These are phyloP conservation scores for Drosophila teissieri DNA, from an alignment of 1,140 invertebrate species.

Conservation along the genomic window DNA sequence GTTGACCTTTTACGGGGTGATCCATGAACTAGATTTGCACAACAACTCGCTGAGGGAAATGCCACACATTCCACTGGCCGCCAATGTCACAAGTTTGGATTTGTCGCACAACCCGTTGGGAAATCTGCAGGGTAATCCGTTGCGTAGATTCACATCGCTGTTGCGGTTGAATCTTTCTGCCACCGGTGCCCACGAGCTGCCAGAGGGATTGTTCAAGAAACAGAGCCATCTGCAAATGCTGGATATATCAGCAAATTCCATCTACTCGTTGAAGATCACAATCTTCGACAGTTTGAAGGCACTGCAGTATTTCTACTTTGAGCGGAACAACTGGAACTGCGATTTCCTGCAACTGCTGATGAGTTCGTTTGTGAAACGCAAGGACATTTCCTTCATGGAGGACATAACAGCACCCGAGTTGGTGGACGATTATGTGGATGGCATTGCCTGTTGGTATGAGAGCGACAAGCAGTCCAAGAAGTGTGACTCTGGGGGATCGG, in stretches of 20 bases:
- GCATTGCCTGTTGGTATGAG: slow-evolving; percentile 82
- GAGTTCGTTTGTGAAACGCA: slow-evolving; percentile 75
- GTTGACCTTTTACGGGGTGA: slow-evolving; percentile 62
- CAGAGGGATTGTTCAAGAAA: slow-evolving; percentile 78
- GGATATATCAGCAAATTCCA: slow-evolving; percentile 72
- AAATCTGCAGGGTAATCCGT: slow-evolving; percentile 67
- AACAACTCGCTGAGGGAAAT: slow-evolving; percentile 79
- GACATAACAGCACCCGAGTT: slow-evolving; percentile 73
- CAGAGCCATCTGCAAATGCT: slow-evolving; percentile 70
- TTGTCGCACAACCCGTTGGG: slow-evolving; percentile 77
- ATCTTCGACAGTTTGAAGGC: slow-evolving; percentile 75
- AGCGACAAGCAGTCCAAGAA: slow-evolving; percentile 73
- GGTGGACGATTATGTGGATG: slow-evolving; percentile 81
- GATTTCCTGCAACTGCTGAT: slow-evolving; percentile 79
- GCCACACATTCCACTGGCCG: slow-evolving; percentile 70
- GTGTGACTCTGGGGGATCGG: slow-evolving; percentile 61
- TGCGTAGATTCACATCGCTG: slow-evolving; percentile 66
- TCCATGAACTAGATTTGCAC: slow-evolving; percentile 71
- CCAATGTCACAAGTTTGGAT: slow-evolving; percentile 72
- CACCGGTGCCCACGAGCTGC: slow-evolving; percentile 63
- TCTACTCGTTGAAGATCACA: slow-evolving; percentile 77
- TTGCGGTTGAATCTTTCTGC: slow-evolving; percentile 69
- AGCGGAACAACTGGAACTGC: slow-evolving; percentile 83
- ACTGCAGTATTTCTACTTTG: slow-evolving; percentile 83
- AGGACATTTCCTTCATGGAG: slow-evolving; percentile 77